These are phyloP conservation scores for Hartigia nigra DNA, from an alignment of 2,888 invertebrate genomes.

Conservation along the genomic window DNA sequence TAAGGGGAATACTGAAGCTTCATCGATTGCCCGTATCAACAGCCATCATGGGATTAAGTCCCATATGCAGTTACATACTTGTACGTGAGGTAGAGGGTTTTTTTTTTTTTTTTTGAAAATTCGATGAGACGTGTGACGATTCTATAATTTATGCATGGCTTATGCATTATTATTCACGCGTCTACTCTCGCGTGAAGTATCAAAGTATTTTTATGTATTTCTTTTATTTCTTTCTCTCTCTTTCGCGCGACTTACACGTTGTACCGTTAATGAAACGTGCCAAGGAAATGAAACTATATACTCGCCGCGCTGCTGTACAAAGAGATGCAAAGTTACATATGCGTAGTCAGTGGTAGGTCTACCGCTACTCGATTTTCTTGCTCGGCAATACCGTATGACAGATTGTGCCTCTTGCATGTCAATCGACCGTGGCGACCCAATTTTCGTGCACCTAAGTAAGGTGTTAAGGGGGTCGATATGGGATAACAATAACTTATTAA, in stretches of 20 bases:
- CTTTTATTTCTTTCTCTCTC: neutral
- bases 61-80: neutral
- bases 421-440: constrained; percentile 22
- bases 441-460: neutral
- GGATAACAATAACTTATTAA: neutral
- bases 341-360: constrained; percentile 31
- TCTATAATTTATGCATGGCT: neutral
- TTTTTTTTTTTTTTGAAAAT: neutral
- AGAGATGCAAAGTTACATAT: constrained; percentile 15
- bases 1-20: neutral
- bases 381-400: constrained; percentile 37
- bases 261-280: neutral
- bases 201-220: neutral
- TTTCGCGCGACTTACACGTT: neutral
- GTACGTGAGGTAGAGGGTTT: neutral
- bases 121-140: neutral
- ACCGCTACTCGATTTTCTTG: constrained; percentile 43
- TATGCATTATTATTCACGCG: neutral
- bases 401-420: constrained; percentile 32
- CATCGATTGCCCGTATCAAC: neutral
- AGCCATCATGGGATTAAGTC: neutral
- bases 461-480: neutral
- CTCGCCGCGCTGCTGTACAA: neutral
- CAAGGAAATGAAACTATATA: neutral
- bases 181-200: neutral